phyloP scores from a whole-genome alignment of 2,888 invertebrate genomes.

The Polydrusus pterygomalis region DNA sequence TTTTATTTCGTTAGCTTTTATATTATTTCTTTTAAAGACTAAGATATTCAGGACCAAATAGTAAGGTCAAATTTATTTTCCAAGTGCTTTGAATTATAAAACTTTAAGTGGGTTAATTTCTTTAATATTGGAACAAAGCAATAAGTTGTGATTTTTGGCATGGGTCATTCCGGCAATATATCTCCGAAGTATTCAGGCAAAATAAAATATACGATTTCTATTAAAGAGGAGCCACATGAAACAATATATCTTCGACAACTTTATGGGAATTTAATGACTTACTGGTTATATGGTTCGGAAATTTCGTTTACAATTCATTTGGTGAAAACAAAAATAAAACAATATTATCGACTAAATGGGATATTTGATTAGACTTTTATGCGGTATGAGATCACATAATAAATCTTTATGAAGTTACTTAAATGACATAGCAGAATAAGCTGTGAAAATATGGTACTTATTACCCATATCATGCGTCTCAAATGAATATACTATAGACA shows the following conservation, averaged over 20 bases:
- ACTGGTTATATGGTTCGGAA: constrained; percentile 46
- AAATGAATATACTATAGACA: too few relatives aligned
- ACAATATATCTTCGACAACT: constrained; percentile 47
- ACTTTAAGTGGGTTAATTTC: too few relatives aligned
- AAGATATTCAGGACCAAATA: too few relatives aligned
- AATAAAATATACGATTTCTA: constrained; percentile 50
- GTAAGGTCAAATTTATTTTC: too few relatives aligned
- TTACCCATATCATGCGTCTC: too few relatives aligned
- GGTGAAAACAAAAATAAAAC: constrained; percentile 44
- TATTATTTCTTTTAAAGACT: too few relatives aligned
- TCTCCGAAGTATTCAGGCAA: constrained; percentile 42
- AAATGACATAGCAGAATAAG: too few relatives aligned
- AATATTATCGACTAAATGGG: constrained; percentile 34
- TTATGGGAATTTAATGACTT: constrained; percentile 49
- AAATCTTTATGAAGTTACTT: constrained; percentile 13
- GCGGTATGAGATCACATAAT: constrained; percentile 25
- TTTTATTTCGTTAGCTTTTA: too few relatives aligned
- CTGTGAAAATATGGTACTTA: too few relatives aligned
- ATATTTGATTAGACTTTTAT: constrained; percentile 42
- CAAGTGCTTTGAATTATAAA: too few relatives aligned
- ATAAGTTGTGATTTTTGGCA: constrained; percentile 21
- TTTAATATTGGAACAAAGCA: not conserved
- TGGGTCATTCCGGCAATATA: constrained; percentile 38
- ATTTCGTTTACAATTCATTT: constrained; percentile 40
- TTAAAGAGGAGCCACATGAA: constrained; percentile 43